Evolutionary conservation across 2,797 vertebrate species (phyloP).

Genomic region (Monodelphis domestica): DNA sequence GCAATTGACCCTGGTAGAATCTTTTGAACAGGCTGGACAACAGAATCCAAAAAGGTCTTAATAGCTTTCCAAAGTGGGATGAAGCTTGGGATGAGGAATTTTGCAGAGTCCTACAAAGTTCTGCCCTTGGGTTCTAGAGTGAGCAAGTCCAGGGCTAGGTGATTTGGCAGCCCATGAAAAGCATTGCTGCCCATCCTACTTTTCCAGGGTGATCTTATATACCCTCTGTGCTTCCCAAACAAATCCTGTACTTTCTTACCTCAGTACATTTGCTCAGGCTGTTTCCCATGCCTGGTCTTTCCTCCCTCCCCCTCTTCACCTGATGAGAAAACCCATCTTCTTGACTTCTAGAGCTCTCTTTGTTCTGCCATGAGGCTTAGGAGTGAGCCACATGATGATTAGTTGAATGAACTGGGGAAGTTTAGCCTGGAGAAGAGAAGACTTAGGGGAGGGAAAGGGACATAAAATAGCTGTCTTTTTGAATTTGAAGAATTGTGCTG

Average conservation of each 20-base stretch:
- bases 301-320: background rate
- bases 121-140: background rate
- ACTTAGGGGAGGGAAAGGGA: too few species aligned
- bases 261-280: background rate
- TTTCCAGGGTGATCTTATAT: background rate
- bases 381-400: background rate
- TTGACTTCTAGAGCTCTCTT: too few species aligned
- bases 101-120: background rate
- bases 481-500: too few species aligned
- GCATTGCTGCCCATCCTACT: background rate
- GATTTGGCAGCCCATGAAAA: too few species aligned
- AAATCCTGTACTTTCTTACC: background rate
- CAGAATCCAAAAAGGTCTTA: background rate
- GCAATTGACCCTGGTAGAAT: too few species aligned
- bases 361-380: background rate
- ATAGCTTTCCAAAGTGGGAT: background rate
- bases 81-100: background rate
- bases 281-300: background rate
- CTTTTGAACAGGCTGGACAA: too few species aligned
- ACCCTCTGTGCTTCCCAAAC: background rate
- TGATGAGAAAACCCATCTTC: too few species aligned
- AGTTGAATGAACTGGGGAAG: too few species aligned
- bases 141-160: too few species aligned
- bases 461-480: too few species aligned
- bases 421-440: too few species aligned